Evolutionary conservation across 2,113 vertebrate species (phyloP).

Genomic region (Morone saxatilis): DNA sequence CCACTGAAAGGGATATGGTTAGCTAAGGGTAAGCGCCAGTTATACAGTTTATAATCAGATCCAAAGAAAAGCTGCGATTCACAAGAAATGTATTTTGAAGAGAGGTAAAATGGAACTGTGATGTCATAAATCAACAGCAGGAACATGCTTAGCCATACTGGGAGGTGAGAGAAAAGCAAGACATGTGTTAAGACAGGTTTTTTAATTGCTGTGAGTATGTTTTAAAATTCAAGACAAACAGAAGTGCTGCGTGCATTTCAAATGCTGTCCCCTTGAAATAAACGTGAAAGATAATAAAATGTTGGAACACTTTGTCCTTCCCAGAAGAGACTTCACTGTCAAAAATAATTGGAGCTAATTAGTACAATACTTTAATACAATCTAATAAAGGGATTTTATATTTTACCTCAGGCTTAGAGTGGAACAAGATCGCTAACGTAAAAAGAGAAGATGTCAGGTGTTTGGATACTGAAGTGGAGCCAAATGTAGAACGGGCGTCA

Average conservation of each 20-base stretch:
- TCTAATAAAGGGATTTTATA: conserved; percentile 6
- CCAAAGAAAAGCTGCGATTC: background rate
- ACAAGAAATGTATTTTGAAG: conserved; percentile 11
- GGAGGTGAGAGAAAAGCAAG: background rate
- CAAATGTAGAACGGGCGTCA: conserved; percentile 44
- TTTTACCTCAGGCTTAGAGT: background rate
- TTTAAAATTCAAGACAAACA: background rate
- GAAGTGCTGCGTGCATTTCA: conserved; percentile 5
- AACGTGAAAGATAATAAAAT: background rate
- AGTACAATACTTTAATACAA: background rate
- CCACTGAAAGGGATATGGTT: background rate
- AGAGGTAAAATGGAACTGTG: background rate
- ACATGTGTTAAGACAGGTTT: background rate
- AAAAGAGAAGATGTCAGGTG: conserved; percentile 32
- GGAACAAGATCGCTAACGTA: conserved; percentile 5
- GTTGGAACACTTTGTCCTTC: background rate
- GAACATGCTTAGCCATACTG: background rate
- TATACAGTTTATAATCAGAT: background rate
- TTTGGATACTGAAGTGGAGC: conserved; percentile 17
- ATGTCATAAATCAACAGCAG: conserved; percentile 15
- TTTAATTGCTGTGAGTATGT: background rate
- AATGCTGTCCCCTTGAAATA: background rate
- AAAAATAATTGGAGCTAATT: conserved; percentile 4
- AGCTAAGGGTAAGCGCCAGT: too few species aligned
- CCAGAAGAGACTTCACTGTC: too few species aligned